These are phyloP conservation scores for Chymomyza costata DNA, from an alignment of 1,140 invertebrate genomes.

Conservation along the genomic window DNA sequence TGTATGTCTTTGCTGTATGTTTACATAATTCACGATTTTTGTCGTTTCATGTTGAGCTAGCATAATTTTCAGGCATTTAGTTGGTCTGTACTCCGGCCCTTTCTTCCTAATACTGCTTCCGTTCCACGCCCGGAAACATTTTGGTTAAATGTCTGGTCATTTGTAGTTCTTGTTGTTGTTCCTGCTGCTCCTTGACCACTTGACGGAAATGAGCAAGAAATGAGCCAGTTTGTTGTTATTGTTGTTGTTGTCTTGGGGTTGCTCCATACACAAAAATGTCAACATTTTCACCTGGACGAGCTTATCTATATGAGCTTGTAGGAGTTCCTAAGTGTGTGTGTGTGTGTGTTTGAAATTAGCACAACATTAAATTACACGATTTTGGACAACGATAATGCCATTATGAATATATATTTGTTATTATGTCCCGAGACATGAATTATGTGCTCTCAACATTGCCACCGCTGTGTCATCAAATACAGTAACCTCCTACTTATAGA, in stretches of 20 bases:
- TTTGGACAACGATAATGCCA: slow-evolving; percentile 51
- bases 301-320: too few species aligned
- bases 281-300: slow-evolving; percentile 54
- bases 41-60: slow-evolving; percentile 57
- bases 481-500: slow-evolving; percentile 39
- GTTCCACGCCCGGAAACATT: slow-evolving; percentile 49
- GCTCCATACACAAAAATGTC: slow-evolving; percentile 50
- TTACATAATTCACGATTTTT: slow-evolving; percentile 51
- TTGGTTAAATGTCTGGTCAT: slow-evolving; percentile 72
- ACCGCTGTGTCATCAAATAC: slow-evolving; percentile 5
- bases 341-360: slow-evolving; percentile 56
- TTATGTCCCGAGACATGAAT: slow-evolving; percentile 54
- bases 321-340: slow-evolving; percentile 19
- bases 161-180: slow-evolving; percentile 71
- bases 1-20: slow-evolving; percentile 30
- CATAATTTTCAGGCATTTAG: slow-evolving; percentile 67
- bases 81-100: neutral
- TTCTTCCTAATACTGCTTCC: too few species aligned
- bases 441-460: slow-evolving; percentile 51
- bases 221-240: slow-evolving; percentile 31
- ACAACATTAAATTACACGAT: slow-evolving; percentile 74
- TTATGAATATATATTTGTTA: slow-evolving; percentile 7
- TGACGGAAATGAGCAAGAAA: slow-evolving; percentile 71
- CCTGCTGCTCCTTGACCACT: slow-evolving; percentile 46
- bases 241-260: neutral